Conservation (phyloP, 1,140 invertebrate genomes). For the Ceratitis capitata region DNA sequence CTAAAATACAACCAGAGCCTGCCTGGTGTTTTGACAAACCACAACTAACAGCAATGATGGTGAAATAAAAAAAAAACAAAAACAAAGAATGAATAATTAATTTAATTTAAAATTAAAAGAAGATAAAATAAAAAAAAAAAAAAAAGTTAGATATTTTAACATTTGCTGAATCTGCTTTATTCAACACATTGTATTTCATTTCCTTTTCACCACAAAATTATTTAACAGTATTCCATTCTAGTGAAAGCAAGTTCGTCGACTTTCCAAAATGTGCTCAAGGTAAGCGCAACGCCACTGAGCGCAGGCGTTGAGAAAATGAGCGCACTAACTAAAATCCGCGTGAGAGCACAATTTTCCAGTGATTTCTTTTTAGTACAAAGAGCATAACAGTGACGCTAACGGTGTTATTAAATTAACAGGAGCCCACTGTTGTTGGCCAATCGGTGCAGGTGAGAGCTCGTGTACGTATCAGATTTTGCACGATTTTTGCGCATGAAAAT, state of each 20-base stretch:
- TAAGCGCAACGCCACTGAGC: background rate
- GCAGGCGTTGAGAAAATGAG: background rate
- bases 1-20: background rate
- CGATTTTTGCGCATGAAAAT: background rate
- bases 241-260: background rate
- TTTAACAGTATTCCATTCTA: background rate
- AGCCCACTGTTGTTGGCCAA: background rate
- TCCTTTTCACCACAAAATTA: background rate
- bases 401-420: background rate
- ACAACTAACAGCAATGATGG: background rate
- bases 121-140: too few relatives aligned
- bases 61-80: too few relatives aligned
- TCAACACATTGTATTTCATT: background rate
- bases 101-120: too few relatives aligned
- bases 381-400: background rate
- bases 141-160: too few relatives aligned
- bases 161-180: constrained; percentile 4
- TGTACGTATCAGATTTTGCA: too few relatives aligned
- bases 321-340: background rate
- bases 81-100: too few relatives aligned
- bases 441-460: background rate
- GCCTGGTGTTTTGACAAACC: background rate
- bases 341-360: constrained; percentile 4
- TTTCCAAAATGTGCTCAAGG: background rate
- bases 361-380: background rate